A percentile compares a stretch with the other conserved stretches of the same genome.
phyloP scores from a whole-genome alignment of 2,797 vertebrate species.

The Poecilia gillii region DNA sequence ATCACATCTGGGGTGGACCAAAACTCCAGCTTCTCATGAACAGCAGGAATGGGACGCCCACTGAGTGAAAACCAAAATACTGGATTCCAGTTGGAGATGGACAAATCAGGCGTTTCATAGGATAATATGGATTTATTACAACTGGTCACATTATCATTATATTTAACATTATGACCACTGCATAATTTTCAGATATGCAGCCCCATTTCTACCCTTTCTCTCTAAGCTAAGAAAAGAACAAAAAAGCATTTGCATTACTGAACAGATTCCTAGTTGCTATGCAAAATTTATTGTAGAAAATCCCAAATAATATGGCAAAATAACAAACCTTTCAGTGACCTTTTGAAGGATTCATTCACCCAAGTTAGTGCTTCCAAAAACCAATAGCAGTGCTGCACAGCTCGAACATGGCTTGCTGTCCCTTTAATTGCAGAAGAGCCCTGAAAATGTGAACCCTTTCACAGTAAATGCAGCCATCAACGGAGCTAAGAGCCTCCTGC shows the following conservation, averaged over 20 bases:
- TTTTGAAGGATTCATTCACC: not conserved
- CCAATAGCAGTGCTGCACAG: not conserved
- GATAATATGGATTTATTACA: not conserved
- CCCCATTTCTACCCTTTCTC: not conserved
- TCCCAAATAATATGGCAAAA: not conserved
- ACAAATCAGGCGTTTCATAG: not conserved
- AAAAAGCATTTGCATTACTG: not conserved
- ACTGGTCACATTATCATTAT: not conserved
- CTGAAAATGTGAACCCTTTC: slow-evolving; percentile 3
- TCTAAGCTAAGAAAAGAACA: too few species aligned
- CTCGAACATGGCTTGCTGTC: not conserved
- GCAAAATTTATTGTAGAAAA: not conserved
- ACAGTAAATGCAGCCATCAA: not conserved
- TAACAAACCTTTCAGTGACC: not conserved
- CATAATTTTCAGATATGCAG: not conserved
- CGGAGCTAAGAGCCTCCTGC: slow-evolving; percentile 8
- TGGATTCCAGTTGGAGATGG: not conserved
- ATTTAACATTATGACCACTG: not conserved
- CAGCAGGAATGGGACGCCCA: not conserved
- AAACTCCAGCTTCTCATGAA: not conserved
- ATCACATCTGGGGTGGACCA: not conserved
- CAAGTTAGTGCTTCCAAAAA: not conserved
- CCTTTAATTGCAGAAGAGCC: not conserved
- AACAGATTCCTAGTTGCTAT: not conserved
- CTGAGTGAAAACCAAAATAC: not conserved